phyloP scores from a whole-genome alignment of 1,140 invertebrate species.

The Daktulosphaira vitifoliae region DNA sequence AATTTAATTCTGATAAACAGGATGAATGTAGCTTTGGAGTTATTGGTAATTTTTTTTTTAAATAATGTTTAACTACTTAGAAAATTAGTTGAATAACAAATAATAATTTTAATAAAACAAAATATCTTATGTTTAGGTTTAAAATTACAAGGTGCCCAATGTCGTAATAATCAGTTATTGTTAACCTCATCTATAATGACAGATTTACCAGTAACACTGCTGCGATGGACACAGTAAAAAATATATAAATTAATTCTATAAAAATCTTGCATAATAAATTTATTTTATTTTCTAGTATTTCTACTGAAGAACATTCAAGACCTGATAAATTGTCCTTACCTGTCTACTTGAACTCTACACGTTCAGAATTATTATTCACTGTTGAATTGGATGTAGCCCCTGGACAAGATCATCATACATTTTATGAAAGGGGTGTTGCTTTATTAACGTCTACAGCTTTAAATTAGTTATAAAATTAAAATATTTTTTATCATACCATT shows the following conservation, averaged over 20 bases:
- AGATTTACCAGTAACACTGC: conserved; percentile 76
- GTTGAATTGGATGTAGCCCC: conserved; percentile 84
- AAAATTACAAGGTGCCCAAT: conserved; percentile 90
- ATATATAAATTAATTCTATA: background rate
- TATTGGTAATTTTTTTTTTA: conserved; percentile 45
- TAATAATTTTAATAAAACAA: conserved; percentile 3
- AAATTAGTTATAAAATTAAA: conserved; percentile 52
- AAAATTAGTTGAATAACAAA: background rate
- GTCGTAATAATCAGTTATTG: conserved; percentile 79
- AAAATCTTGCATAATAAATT: background rate
- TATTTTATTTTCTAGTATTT: conserved; percentile 38
- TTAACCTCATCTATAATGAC: conserved; percentile 91
- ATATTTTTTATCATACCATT: background rate
- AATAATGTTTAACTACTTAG: too few species aligned
- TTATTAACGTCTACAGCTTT: conserved; percentile 81
- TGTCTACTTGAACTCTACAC: conserved; percentile 93
- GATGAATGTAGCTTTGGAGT: conserved; percentile 76
- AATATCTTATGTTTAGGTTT: conserved; percentile 51
- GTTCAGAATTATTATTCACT: conserved; percentile 89
- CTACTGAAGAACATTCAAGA: conserved; percentile 48
- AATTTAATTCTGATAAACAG: conserved; percentile 49
- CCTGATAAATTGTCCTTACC: conserved; percentile 75
- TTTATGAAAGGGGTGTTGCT: conserved; percentile 96
- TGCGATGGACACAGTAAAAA: conserved; percentile 74
- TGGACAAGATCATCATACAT: conserved; percentile 78